Conservation (phyloP, 1,140 invertebrate genomes). For the Drosophila rhopaloa region DNA sequence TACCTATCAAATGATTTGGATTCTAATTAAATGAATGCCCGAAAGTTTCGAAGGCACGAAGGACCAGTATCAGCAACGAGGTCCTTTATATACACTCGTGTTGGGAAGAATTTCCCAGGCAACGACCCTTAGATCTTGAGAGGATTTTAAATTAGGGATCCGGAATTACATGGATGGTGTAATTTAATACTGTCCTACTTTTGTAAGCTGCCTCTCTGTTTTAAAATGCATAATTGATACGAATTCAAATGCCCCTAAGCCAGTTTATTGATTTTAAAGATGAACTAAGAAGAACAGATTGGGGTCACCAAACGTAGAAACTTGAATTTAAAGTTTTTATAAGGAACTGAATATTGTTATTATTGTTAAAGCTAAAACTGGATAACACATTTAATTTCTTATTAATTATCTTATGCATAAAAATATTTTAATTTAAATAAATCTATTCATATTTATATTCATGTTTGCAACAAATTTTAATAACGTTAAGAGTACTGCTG, state of each 20-base stretch:
- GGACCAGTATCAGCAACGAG: slow-evolving; percentile 10
- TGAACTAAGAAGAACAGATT: no score
- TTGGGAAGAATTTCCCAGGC: slow-evolving; percentile 4
- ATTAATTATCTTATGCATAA: no score
- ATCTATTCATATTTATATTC: no score
- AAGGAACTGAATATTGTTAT: no score
- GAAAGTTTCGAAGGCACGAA: slow-evolving; percentile 22
- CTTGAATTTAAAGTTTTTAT: no score
- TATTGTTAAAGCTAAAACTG: no score
- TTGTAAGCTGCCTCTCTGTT: background rate
- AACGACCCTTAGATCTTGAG: slow-evolving; percentile 20
- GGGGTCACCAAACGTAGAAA: no score
- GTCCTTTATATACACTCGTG: slow-evolving; percentile 8
- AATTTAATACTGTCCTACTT: slow-evolving; percentile 19
- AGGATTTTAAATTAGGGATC: slow-evolving; percentile 39
- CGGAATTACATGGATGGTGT: slow-evolving; percentile 36
- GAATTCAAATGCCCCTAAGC: background rate
- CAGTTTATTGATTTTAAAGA: background rate
- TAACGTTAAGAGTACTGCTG: no score
- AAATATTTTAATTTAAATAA: no score
- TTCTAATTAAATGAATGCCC: slow-evolving; percentile 55
- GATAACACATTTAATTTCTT: no score
- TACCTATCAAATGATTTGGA: slow-evolving; percentile 56
- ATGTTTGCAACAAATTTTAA: no score
- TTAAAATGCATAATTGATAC: slow-evolving; percentile 3